Base-by-base conservation (phyloP, 2,797 vertebrate genomes). In the Hyperoplus immaculatus region DNA sequence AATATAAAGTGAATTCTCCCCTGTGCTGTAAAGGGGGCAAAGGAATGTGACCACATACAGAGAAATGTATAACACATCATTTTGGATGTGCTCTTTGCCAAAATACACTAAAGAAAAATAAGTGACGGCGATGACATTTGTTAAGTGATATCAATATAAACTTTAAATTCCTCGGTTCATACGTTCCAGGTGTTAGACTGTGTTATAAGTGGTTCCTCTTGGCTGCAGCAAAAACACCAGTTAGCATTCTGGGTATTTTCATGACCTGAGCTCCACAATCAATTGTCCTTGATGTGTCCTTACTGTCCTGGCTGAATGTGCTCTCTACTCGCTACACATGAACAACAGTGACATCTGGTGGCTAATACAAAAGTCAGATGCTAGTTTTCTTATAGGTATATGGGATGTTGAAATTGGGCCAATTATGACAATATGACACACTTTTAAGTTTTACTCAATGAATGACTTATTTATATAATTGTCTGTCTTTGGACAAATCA, bases 261-360 rank as follows among this genome's bases (percentile, higher is more conserved):
- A 64, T 78, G 78, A 74, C 42, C 49, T 38, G 50, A 85, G 65
- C 69, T 65, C 69, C 67, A 72, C 46, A 56, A 10, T 75, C 75
- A 64, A 41, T 65, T 6, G 77, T 72, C 85, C 87, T 87, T 81
- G 78, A 87, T 41, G 53, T 69, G 81, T 71, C 83, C 74, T 43
- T 81, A 0, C 1, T 64, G 21, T 71, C 82, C 74, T 43, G 82
- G 0, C 1, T 64, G 21, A 53, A 16, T 4, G 43, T 1, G 4
- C 39, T 2, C 7, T 4, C 15, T 56, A n/a, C 36, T 38, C 15
- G 16, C 8, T 18, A 77, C 83, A 78, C 15, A 38, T 4, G 69
- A 75, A 5, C 86, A 87, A 85, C 79, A 87, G 83, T 8, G 88
- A 82, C 94, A 83, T 67, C 92, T 89, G 16, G 67, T 89, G 93